Base-by-base conservation (phyloP, 2,888 invertebrate genomes). In the Cylindroiulus punctatus region DNA sequence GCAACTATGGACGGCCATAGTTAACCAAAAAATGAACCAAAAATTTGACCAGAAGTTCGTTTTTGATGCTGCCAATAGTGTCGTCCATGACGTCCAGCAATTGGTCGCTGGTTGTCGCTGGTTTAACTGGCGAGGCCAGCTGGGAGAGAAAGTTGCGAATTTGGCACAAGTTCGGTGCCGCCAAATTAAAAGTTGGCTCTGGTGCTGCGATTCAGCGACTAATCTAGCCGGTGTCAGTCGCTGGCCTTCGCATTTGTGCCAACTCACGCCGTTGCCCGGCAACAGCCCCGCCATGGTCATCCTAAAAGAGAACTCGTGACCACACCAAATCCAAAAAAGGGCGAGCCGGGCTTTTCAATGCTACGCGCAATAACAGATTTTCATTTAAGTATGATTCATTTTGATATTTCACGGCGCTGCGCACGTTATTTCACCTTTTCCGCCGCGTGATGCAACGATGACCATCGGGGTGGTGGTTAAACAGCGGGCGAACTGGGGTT, bases 221-320 rank as follows among this genome's bases (percentile, higher is more conserved):
- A 65, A 65, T 65, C 26, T 12, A 65, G 65, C 65, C 65, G 65
- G 65, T 65, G 65, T 65, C 65, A 65, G 65, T 2, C 10, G 26
- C 65, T 85, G 85, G 52, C 47, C 85, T 84, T 42, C 84, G 32
- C 65, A 14, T 65, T 85, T 85, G 85, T 85, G 85, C 85, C 57
- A 85, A 85, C 85, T 85, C 85, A 85, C 85, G 85, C 57, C 85
- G 85, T 85, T 85, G 85, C 85, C 85, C 85, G 40, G 85, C 85
- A 85, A 85, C 85, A 85, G 52, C 85, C 44, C 32, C 47, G 85
- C 85, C 85, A 44, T 57, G 57, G 42, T 44, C 52, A 57, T 52
- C 32, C 85, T 5, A n/a, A 82, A 30, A 10, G 36, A 40, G 17
- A 82, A 82, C 82, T 82, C 82, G 82, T 82, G 82, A 82, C 82